A percentile compares a stretch with the other conserved stretches of the same genome.
phyloP scores from a whole-genome alignment of 2,888 invertebrate species.

The Muscina levida region DNA sequence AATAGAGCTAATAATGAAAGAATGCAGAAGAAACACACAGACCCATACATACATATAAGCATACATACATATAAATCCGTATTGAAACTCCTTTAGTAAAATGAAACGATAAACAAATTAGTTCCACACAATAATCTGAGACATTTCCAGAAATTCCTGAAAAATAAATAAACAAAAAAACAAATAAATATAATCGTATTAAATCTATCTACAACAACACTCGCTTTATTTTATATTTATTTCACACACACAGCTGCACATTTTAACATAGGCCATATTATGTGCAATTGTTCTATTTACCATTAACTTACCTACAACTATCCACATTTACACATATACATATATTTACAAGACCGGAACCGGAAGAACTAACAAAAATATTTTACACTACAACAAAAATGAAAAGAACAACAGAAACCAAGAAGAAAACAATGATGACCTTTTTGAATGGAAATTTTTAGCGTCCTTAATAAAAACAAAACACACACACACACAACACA shows the following conservation, averaged over 20 bases:
- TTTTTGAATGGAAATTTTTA: conserved; percentile 66
- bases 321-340: not conserved
- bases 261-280: not conserved
- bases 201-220: no score
- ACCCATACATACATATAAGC: not conserved
- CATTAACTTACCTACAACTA: not conserved
- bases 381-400: conserved; percentile 30
- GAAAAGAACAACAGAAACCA: conserved; percentile 43
- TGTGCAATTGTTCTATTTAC: conserved; percentile 16
- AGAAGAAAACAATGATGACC: conserved; percentile 60
- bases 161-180: conserved; percentile 28
- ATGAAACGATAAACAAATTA: not conserved
- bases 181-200: conserved; percentile 3
- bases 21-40: conserved; percentile 25
- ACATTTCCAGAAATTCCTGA: conserved; percentile 43
- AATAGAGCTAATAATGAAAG: conserved; percentile 56
- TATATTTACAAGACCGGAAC: conserved; percentile 25
- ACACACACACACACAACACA: conserved; percentile 48
- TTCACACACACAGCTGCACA: not conserved
- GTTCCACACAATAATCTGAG: not conserved
- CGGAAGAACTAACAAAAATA: no score
- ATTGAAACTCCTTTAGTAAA: no score
- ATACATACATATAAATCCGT: no score
- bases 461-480: conserved; percentile 60
- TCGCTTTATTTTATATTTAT: conserved; percentile 1